These are phyloP conservation scores for Speoplatyrhinus poulsoni DNA, from an alignment of 2,113 vertebrate species.

Conservation along the genomic window DNA sequence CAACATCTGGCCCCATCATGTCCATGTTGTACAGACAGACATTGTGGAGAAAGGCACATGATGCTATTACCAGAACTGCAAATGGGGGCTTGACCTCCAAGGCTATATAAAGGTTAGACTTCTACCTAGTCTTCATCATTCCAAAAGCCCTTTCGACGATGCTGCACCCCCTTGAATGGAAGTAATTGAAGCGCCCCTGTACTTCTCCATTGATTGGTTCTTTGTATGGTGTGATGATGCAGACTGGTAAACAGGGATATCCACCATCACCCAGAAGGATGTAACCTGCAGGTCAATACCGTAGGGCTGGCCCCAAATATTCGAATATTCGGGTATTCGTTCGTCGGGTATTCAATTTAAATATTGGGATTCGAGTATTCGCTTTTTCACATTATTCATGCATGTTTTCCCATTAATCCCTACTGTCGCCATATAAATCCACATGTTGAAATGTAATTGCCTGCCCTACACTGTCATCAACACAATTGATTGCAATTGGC, in stretches of 20 bases:
- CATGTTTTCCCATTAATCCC: too few relatives aligned
- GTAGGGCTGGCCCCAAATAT: background rate
- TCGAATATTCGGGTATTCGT: too few relatives aligned
- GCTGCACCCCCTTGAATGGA: background rate
- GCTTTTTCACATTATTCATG: too few relatives aligned
- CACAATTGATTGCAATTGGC: too few relatives aligned
- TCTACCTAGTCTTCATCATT: background rate
- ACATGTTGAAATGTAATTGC: too few relatives aligned
- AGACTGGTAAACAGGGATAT: constrained; percentile 12
- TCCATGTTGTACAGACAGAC: constrained; percentile 22
- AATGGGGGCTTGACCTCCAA: constrained; percentile 4
- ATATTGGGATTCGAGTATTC: too few relatives aligned
- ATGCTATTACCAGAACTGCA: constrained; percentile 3
- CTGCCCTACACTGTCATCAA: too few relatives aligned
- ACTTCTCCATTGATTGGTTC: constrained; percentile 8
- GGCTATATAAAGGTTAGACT: background rate
- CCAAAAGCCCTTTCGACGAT: too few relatives aligned
- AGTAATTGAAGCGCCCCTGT: constrained; percentile 8
- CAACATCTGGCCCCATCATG: constrained; percentile 5
- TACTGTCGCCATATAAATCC: too few relatives aligned
- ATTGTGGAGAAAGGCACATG: constrained; percentile 26
- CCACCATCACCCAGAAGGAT: constrained; percentile 25
- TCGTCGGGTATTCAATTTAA: too few relatives aligned
- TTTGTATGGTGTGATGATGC: constrained; percentile 25
- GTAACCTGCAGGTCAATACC: constrained; percentile 14